Base-by-base conservation (phyloP, 2,888 invertebrate genomes). In the Andricus curvator region DNA sequence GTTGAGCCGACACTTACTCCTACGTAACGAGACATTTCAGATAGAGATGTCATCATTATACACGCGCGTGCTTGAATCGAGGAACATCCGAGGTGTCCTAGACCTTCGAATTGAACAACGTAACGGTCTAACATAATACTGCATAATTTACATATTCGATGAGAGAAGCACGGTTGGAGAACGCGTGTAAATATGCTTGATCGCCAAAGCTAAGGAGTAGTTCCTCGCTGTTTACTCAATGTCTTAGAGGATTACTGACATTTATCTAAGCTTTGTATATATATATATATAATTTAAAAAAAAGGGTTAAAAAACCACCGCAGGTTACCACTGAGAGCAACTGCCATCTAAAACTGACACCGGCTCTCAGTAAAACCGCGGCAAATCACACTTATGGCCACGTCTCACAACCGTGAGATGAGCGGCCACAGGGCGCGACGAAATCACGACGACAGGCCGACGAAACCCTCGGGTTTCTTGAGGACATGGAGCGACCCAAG, bases 81-180 rank as follows among this genome's bases (percentile, higher is more conserved):
- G 22, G 25, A 62, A 62, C 25, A 62, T 25, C 25, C 25, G 62
- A 62, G 13, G 25, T 62, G 13, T 62, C 62, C 22, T 13, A 62
- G 25, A 62, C 25, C 25, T 22, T 25, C 25, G 62, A 62, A 25
- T 62, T 62, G 4, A 62, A 62, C 62, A 62, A 62, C 62, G 62
- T 25, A 13, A 15, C 62, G 25, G 25, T 62, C 62, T 62, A 25
- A 62, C 62, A 37, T n/a, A 25, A n/a, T 62, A 62, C 25, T 62
- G 62, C 62, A 25, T 62, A 25, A 62, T 62, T 62, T 62, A 62
- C 62, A 62, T 62, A 62, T 62, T 62, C 62, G 62, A 62, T 62
- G 25, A 62, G 62, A 62, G 25, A 25, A 15, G 25, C 13, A 15
- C n/a, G 25, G 62, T 25, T 62, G 62, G 22, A 25, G 25, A 62